Percentiles rank a stretch among this genome's conserved stretches.
These are phyloP conservation scores for Clarias laeviceps DNA, from an alignment of 2,797 vertebrate species.

Conservation along the genomic window DNA sequence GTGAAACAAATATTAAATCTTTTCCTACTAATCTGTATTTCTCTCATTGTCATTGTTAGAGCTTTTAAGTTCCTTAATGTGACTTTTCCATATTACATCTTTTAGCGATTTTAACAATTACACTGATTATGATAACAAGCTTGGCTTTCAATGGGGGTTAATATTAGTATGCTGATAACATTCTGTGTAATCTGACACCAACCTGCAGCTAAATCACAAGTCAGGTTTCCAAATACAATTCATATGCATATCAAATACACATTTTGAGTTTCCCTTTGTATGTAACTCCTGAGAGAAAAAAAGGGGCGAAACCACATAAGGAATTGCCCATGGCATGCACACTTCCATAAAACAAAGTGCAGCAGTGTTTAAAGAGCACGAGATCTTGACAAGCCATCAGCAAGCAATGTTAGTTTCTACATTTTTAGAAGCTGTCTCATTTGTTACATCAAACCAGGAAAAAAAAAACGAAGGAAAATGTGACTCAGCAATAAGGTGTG, in stretches of 20 bases:
- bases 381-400: neutral
- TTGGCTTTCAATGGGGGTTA: neutral
- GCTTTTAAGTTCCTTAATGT: neutral
- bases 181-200: neutral
- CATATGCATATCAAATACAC: no score
- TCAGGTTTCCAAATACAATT: neutral
- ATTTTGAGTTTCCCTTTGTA: neutral
- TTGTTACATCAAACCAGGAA: neutral
- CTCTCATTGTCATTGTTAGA: neutral
- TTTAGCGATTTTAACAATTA: neutral
- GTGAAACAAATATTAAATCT: neutral
- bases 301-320: neutral
- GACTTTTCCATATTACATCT: neutral
- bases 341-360: no score
- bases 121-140: neutral
- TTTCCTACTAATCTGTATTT: neutral
- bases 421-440: neutral
- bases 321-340: neutral
- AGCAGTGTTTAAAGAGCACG: neutral
- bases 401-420: neutral
- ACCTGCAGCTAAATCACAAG: neutral
- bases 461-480: neutral
- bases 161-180: neutral
- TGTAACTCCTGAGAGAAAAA: neutral
- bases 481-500: conserved; percentile 14